phyloP scores from a whole-genome alignment of 1,140 invertebrate genomes.

The Batillaria attramentaria region DNA sequence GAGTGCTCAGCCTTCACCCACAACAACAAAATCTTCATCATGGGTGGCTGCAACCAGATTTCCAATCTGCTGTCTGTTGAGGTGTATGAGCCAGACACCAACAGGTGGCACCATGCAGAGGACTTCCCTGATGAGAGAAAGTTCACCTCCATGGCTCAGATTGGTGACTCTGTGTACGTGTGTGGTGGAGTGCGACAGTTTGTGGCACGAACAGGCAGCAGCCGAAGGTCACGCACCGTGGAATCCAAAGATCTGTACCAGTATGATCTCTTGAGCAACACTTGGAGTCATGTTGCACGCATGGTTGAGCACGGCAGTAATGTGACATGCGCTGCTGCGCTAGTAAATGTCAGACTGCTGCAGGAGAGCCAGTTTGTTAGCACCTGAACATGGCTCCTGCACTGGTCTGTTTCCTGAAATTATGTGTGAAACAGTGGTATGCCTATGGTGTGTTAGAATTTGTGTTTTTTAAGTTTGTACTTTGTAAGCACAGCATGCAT shows the following conservation, averaged over 20 bases:
- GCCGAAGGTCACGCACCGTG: slow-evolving; percentile 42
- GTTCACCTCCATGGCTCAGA: slow-evolving; percentile 35
- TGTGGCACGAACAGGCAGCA: slow-evolving; percentile 32
- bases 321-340: slow-evolving; percentile 42
- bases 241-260: slow-evolving; percentile 57
- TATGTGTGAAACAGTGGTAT: too few relatives aligned
- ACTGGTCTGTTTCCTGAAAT: too few relatives aligned
- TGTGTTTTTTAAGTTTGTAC: too few relatives aligned
- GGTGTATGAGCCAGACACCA: slow-evolving; percentile 54
- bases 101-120: slow-evolving; percentile 54
- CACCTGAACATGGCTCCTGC: too few relatives aligned
- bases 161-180: slow-evolving; percentile 52
- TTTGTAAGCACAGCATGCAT: not conserved
- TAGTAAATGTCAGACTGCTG: slow-evolving; percentile 54
- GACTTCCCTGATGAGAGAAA: slow-evolving; percentile 64
- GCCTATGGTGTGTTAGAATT: too few relatives aligned
- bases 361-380: slow-evolving; percentile 56
- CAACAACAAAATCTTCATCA: slow-evolving; percentile 54
- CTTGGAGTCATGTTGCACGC: slow-evolving; percentile 51
- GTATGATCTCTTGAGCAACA: slow-evolving; percentile 48
- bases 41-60: slow-evolving; percentile 56
- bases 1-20: slow-evolving; percentile 49
- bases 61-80: slow-evolving; percentile 52
- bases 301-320: slow-evolving; percentile 55
- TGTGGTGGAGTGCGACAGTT: slow-evolving; percentile 54